Percentiles rank a stretch among this genome's conserved stretches.
Evolutionary conservation across 1,140 invertebrate genomes (phyloP).

Genomic region (Antheraea mylitta): DNA sequence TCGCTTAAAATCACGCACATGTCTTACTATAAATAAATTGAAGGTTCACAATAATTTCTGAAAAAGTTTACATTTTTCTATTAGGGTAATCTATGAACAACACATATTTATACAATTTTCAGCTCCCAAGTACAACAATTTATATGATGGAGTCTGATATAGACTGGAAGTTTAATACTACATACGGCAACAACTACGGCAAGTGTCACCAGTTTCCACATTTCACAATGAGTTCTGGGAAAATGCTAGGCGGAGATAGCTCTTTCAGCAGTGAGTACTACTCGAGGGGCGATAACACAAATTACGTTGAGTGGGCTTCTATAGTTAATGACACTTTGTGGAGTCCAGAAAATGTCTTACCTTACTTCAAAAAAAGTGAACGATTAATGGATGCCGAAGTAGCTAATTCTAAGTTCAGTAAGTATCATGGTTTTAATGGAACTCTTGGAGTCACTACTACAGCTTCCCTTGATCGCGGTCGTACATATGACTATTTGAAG

Average conservation of each 20-base stretch:
- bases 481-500: neutral
- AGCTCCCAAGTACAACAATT: too few relatives aligned
- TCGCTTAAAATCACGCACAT: too few relatives aligned
- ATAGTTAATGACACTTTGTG: slow-evolving; percentile 76
- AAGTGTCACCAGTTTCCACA: slow-evolving; percentile 57
- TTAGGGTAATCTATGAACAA: too few relatives aligned
- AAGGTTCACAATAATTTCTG: too few relatives aligned
- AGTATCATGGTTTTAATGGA: neutral
- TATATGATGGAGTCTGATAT: neutral
- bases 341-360: slow-evolving; percentile 57
- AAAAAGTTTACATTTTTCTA: too few relatives aligned
- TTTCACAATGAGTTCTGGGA: slow-evolving; percentile 83
- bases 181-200: neutral
- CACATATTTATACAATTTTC: too few relatives aligned
- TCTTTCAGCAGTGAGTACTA: slow-evolving; percentile 88
- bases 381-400: neutral
- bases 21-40: too few relatives aligned
- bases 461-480: neutral
- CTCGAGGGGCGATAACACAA: slow-evolving; percentile 78
- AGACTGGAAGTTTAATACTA: neutral
- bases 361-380: too few relatives aligned
- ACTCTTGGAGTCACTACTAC: too few relatives aligned
- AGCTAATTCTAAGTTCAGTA: neutral
- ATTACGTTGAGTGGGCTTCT: slow-evolving; percentile 35
- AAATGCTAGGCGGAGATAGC: slow-evolving; percentile 84